These are phyloP conservation scores for Dynastes grantii DNA, from an alignment of 2,888 invertebrate genomes.

Conservation along the genomic window DNA sequence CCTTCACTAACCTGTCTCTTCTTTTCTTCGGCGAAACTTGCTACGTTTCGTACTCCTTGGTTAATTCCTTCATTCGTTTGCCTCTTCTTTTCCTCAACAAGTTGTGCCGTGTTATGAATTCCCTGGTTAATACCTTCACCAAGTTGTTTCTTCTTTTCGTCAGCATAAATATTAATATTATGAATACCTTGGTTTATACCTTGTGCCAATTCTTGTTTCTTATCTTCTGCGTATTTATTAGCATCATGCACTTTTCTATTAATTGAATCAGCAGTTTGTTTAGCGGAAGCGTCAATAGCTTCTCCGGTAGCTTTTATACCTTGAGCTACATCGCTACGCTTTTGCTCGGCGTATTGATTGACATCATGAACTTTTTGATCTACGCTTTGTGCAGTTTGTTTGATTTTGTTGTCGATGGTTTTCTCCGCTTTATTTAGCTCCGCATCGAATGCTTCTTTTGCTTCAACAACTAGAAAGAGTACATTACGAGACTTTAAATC, in stretches of 20 bases:
- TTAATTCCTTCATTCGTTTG: conserved; percentile 30
- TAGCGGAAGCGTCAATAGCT: conserved; percentile 45
- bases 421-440: conserved; percentile 66
- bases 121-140: conserved; percentile 57
- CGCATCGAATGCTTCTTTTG: conserved; percentile 67
- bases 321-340: conserved; percentile 41
- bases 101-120: conserved; percentile 57
- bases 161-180: conserved; percentile 49
- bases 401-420: conserved; percentile 65
- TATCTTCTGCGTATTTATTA: conserved; percentile 46
- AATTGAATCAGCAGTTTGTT: conserved; percentile 44
- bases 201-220: conserved; percentile 46
- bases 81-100: conserved; percentile 47
- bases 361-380: conserved; percentile 54
- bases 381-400: conserved; percentile 56
- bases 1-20: conserved; percentile 48
- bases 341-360: conserved; percentile 53
- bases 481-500: too few species aligned
- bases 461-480: conserved; percentile 65
- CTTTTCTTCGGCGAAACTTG: conserved; percentile 48
- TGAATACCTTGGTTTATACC: conserved; percentile 52
- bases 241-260: conserved; percentile 50
- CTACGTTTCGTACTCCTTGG: conserved; percentile 32
- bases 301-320: conserved; percentile 44
- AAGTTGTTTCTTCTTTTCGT: conserved; percentile 52